Evolutionary conservation across 2,113 vertebrate species (phyloP), one percentile per base, ranked within the genome.

Genomic region (Gymnocephalus cernua): DNA sequence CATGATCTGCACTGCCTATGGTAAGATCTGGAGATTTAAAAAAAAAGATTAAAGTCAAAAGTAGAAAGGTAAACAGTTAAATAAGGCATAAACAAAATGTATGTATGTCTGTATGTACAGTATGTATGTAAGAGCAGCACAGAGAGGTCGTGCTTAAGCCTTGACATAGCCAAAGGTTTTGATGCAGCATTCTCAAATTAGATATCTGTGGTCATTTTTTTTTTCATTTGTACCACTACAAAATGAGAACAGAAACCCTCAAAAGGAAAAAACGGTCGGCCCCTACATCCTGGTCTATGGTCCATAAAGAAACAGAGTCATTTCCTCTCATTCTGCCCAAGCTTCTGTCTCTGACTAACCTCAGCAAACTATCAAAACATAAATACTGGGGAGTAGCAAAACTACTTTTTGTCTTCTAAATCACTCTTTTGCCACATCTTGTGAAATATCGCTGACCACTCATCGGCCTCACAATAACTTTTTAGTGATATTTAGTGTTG

Each of bases 1-100:
- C 23, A 53, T 96, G 25, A 63, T 90, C 65, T 97, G 96, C 86
- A 96, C 94, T 25, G 95, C 97, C 35, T 98, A 98, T 0, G 97
- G 97, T 97, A 86, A 93, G 95, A 80, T 29, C 25, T 48, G 16
- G 21, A 59, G 69, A 1, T 25, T 19, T 1, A 6, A 66, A 51
- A 47, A 23, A 32, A 14, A 50, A 23, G 19, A 16, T n/a, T 48
- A 21, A 41, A 41, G 11, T 41, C 9, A 41, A 11, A n/a, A 72
- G 50, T 9, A 19, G 15, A 16, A 56, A 61, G 54, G 11, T 16
- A 6, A 44, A 76, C 2, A 2, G 16, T 47, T n/a, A n/a, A 58
- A 21, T 14, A 9, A 57, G 9, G 4, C 6, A 15, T 53, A 32
- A 41, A 35, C 16, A 9, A 45, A 53, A 66, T 29, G 38, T 23